Conservation (phyloP, 2,113 vertebrate genomes). For the Delphinapterus leucas region DNA sequence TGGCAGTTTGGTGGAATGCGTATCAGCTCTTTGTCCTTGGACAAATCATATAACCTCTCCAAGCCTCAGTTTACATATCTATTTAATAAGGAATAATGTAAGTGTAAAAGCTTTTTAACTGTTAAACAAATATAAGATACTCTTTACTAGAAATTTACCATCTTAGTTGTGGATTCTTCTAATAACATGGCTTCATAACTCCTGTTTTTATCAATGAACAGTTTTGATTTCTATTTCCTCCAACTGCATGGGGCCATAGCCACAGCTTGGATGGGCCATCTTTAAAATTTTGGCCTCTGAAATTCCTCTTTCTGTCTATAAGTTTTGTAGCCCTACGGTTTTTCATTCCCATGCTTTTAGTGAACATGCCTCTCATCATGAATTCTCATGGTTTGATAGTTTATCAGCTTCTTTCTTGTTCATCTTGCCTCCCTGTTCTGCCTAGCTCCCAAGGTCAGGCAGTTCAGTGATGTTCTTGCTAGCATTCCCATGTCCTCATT, state of each 20-base stretch:
- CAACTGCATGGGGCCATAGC: neutral
- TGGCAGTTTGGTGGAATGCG: neutral
- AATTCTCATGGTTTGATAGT: neutral
- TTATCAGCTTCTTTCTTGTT: neutral
- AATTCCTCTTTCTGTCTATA: neutral
- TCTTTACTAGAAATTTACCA: neutral
- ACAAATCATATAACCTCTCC: neutral
- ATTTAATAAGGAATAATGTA: neutral
- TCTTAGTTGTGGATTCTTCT: slow-evolving; percentile 3
- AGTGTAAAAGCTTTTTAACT: neutral
- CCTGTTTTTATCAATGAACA: neutral
- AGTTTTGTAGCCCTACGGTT: neutral
- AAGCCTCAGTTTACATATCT: neutral
- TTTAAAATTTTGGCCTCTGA: neutral
- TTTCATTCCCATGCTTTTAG: neutral
- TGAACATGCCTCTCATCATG: neutral
- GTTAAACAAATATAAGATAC: neutral
- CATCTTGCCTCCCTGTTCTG: neutral
- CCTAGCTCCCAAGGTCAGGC: neutral
- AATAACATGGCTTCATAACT: neutral
- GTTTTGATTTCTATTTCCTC: slow-evolving; percentile 18
- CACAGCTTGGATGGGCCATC: neutral
- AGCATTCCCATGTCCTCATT: neutral
- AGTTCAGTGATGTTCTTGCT: neutral
- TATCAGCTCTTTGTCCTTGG: neutral